Percentiles rank a stretch among this genome's conserved stretches.
These are phyloP conservation scores for Ovibos moschatus DNA, from an alignment of 2,113 vertebrate species.

Conservation along the genomic window DNA sequence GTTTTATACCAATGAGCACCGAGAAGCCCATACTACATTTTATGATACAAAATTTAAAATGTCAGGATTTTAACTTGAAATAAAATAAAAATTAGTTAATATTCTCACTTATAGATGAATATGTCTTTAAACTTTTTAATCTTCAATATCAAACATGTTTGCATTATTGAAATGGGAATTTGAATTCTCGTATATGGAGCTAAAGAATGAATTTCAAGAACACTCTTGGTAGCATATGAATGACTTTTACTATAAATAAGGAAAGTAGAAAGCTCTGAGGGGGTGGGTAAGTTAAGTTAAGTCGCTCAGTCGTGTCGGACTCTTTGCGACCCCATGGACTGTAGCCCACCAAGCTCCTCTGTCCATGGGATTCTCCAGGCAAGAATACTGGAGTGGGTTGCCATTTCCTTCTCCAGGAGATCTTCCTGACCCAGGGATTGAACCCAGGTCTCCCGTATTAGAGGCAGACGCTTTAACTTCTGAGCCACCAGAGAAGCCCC, in stretches of 20 bases:
- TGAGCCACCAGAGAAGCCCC: too few relatives aligned
- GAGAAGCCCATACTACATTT: neutral
- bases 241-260: neutral
- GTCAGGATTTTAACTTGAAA: neutral
- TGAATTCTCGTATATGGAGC: neutral
- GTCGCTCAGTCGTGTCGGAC: too few relatives aligned
- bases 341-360: too few relatives aligned
- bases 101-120: neutral
- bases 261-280: neutral
- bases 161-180: neutral
- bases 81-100: neutral
- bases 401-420: too few relatives aligned
- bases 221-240: neutral
- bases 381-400: too few relatives aligned
- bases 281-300: neutral
- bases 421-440: too few relatives aligned
- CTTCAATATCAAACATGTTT: neutral
- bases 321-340: too few relatives aligned
- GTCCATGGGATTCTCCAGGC: too few relatives aligned
- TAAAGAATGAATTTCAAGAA: neutral
- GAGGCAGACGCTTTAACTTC: too few relatives aligned
- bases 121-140: neutral
- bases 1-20: neutral
- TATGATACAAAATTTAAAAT: neutral
- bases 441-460: too few relatives aligned